Evolutionary conservation across 2,888 invertebrate species (phyloP).

Genomic region (Agapetus fuscipes): DNA sequence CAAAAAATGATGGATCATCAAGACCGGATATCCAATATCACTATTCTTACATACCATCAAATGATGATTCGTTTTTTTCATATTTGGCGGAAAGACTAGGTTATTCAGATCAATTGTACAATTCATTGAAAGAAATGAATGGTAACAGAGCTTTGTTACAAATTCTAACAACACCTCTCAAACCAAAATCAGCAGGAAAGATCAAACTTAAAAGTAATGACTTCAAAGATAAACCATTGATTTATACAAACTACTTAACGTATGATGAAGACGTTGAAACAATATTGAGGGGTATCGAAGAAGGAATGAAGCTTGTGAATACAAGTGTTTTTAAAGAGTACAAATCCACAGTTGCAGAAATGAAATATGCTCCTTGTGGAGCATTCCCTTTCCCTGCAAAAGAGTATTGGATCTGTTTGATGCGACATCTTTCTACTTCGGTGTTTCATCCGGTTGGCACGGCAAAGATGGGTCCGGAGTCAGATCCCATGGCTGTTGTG

Average conservation of each 20-base stretch:
- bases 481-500: slow-evolving; percentile 41
- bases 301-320: slow-evolving; percentile 30
- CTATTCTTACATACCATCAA: slow-evolving; percentile 21
- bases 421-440: slow-evolving; percentile 42
- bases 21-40: slow-evolving; percentile 28
- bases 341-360: slow-evolving; percentile 28
- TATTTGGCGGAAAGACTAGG: slow-evolving; percentile 14
- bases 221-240: slow-evolving; percentile 48
- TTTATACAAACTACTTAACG: slow-evolving; percentile 53
- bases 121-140: slow-evolving; percentile 21
- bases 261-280: slow-evolving; percentile 44
- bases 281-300: slow-evolving; percentile 34
- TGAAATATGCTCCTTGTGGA: slow-evolving; percentile 31
- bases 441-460: slow-evolving; percentile 62
- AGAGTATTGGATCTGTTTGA: slow-evolving; percentile 48
- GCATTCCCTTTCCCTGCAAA: slow-evolving; percentile 28
- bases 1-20: slow-evolving; percentile 12
- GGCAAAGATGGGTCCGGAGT: slow-evolving; percentile 52
- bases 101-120: slow-evolving; percentile 27
- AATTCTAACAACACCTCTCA: slow-evolving; percentile 47
- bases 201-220: slow-evolving; percentile 44
- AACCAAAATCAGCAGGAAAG: slow-evolving; percentile 47
- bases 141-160: slow-evolving; percentile 24
- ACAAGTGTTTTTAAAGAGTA: slow-evolving; percentile 33
- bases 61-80: slow-evolving; percentile 10